Percentiles rank a stretch among this genome's conserved stretches.
Evolutionary conservation across 2,888 invertebrate species (phyloP).

Genomic region (Mactromeris polynyma): DNA sequence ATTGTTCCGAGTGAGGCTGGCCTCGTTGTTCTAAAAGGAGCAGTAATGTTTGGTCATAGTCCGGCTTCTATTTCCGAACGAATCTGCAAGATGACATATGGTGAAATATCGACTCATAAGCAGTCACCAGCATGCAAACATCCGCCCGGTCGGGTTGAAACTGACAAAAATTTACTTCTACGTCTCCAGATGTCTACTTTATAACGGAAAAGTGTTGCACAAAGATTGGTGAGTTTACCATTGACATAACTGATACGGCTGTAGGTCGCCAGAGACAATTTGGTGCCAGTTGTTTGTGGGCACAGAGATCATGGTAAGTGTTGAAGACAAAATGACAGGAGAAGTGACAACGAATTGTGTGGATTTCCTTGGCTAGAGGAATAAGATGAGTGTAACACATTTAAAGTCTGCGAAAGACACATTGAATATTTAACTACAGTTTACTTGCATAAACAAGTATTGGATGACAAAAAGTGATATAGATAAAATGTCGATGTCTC

Average conservation of each 20-base stretch:
- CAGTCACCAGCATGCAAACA: background rate
- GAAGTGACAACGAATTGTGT: background rate
- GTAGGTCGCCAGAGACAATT: background rate
- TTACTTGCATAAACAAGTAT: no score
- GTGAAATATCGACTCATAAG: background rate
- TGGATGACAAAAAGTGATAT: no score
- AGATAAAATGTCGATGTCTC: no score
- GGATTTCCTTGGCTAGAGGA: constrained; percentile 8
- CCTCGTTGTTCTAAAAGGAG: background rate
- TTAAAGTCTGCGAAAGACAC: no score
- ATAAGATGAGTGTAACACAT: no score
- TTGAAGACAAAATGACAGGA: constrained; percentile 14
- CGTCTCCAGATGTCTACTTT: background rate
- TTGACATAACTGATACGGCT: background rate
- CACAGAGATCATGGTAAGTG: constrained; percentile 12
- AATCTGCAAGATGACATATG: constrained; percentile 12
- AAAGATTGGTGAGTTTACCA: background rate
- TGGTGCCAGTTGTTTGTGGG: background rate
- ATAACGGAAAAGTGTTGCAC: background rate
- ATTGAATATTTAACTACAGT: no score
- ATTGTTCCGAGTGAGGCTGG: background rate
- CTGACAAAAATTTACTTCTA: background rate
- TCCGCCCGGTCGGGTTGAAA: background rate
- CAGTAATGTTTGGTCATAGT: constrained; percentile 2
- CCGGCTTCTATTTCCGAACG: background rate